These are phyloP conservation scores for Drosophila nr. medialis DNA, from an alignment of 2,888 invertebrate species.

Conservation along the genomic window DNA sequence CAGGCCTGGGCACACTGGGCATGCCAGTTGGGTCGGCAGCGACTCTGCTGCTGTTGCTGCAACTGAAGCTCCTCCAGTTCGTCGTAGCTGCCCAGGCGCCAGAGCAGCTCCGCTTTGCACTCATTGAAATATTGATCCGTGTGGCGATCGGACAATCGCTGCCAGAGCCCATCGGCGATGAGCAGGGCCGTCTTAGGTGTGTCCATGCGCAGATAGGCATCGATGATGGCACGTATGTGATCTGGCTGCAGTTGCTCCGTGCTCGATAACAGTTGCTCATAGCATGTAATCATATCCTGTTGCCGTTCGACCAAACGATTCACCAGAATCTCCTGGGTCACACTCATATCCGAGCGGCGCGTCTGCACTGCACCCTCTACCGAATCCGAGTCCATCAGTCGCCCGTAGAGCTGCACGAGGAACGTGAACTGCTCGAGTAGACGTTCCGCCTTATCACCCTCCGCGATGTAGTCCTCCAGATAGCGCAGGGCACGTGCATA, in stretches of 20 bases:
- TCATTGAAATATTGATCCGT: conserved; percentile 88
- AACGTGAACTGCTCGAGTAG: conserved; percentile 88
- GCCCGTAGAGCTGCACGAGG: conserved; percentile 92
- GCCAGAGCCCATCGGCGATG: conserved; percentile 89
- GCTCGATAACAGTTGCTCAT: conserved; percentile 91
- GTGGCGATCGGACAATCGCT: conserved; percentile 87
- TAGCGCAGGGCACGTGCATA: conserved; percentile 91
- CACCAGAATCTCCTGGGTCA: conserved; percentile 93
- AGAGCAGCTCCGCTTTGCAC: conserved; percentile 92
- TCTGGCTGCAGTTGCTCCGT: conserved; percentile 85
- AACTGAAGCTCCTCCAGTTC: conserved; percentile 89
- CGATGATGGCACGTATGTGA: conserved; percentile 89
- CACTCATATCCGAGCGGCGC: conserved; percentile 90
- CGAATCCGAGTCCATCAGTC: conserved; percentile 95
- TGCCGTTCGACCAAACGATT: conserved; percentile 93
- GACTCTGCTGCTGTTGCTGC: conserved; percentile 52
- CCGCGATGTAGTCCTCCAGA: conserved; percentile 89
- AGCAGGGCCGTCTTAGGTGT: conserved; percentile 94
- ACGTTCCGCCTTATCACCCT: conserved; percentile 84
- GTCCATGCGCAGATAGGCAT: conserved; percentile 94
- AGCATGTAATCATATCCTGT: conserved; percentile 94
- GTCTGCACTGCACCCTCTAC: conserved; percentile 92
- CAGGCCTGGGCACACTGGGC: conserved; percentile 90
- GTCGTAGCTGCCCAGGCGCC: conserved; percentile 94
- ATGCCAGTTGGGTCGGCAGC: conserved; percentile 88